Evolutionary conservation across 2,113 vertebrate species (phyloP).

Genomic region (Peromyscus californicus): DNA sequence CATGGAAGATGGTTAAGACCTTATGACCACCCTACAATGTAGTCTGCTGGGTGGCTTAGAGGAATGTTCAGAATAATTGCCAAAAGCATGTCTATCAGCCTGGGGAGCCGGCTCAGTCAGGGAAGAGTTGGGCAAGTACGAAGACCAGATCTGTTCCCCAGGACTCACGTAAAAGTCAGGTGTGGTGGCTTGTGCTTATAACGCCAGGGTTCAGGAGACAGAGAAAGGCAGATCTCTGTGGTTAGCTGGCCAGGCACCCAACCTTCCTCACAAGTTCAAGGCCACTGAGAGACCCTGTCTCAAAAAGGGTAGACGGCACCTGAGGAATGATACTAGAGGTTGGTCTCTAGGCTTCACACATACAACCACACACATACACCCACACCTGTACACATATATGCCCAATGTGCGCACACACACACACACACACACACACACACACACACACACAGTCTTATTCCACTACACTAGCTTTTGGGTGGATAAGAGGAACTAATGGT

Average conservation of each 20-base stretch:
- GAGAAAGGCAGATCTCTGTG: neutral
- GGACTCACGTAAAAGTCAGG: neutral
- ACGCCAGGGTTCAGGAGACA: neutral
- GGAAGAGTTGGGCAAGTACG: neutral
- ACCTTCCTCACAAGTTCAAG: neutral
- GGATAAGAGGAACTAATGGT: neutral
- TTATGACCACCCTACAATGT: neutral
- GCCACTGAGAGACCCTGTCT: neutral
- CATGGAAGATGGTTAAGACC: neutral
- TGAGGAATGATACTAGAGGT: neutral
- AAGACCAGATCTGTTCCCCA: neutral
- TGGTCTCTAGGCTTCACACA: neutral
- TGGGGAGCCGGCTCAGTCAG: neutral
- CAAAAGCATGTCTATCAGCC: neutral
- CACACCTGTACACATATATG: too few species aligned
- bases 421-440: neutral
- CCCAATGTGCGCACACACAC: too few species aligned
- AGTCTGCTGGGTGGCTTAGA: neutral
- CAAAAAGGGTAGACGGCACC: neutral
- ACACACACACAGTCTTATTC: neutral
- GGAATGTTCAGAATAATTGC: neutral
- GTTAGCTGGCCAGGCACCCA: neutral
- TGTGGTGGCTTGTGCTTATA: neutral
- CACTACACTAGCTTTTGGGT: neutral
- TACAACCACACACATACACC: too few species aligned